Base-by-base conservation (phyloP, 2,888 invertebrate genomes). In the Ditula angustiorana region DNA sequence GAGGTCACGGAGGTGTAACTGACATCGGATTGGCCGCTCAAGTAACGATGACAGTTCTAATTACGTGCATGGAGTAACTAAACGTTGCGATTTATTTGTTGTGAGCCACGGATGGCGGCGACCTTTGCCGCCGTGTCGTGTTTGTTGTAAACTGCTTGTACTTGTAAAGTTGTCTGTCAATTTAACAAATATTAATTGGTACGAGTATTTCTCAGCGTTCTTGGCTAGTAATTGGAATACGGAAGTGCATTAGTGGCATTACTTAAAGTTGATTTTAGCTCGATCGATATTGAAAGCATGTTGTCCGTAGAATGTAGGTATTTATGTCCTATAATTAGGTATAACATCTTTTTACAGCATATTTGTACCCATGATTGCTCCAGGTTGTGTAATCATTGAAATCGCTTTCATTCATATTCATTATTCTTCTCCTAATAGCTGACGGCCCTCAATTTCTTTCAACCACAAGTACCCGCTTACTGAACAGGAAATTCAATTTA, bases 41-140 rank as follows among this genome's bases (percentile, higher is more conserved):
- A 41, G 53, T 30, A 26, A 46, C 58, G 47, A 58, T 83, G 84
- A 86, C 85, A 80, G 79, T 71, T 75, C 76, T 77, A 80, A 82
- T 83, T 80, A 79, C 74, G 57, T 21, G 63, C 63, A 76, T 77
- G 67, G 77, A 69, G 74, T 83, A 81, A 85, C 82, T 81, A 82
- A 79, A 81, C 76, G 72, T 79, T 81, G 80, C 81, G 76, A 78
- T 80, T 63, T 63, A 63, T 57, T 63, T 44, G 41, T 57, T 50
- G 24, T 24, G 21, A 44, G 37, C 62, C 49, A 19, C 26, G 37
- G 19, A 37, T 41, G 46, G 46, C 61, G 61, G 49, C 33, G 50
- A 58, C 63, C 63, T 63, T 63, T 57, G 19, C 24, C 30, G 30
- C 21, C 35, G 33, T 52, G 50, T 52, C 62, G 11, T 41, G 53